Percentiles rank a stretch among this genome's conserved stretches.
Conservation (phyloP, 2,113 vertebrate genomes). For the Pipa parva region DNA sequence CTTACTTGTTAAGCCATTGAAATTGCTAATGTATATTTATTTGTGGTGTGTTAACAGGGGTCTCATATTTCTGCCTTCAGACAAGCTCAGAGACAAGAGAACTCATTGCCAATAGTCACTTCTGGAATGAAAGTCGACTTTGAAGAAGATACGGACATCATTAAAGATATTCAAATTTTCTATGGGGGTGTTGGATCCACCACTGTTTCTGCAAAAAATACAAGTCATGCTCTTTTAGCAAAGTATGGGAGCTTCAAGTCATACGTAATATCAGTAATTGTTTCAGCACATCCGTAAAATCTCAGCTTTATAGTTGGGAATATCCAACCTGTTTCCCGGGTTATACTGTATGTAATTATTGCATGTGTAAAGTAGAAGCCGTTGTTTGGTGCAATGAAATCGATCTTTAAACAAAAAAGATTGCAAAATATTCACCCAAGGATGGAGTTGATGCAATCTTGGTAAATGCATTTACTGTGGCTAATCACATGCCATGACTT, state of each 20-base stretch:
- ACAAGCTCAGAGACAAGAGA: conserved; percentile 76
- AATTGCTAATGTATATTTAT: neutral
- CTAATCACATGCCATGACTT: too few species aligned
- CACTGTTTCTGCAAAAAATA: conserved; percentile 57
- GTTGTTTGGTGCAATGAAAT: too few species aligned
- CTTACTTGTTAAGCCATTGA: too few species aligned
- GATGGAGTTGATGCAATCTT: too few species aligned
- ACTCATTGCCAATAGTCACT: conserved; percentile 69
- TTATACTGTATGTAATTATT: too few species aligned
- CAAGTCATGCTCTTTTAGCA: conserved; percentile 59
- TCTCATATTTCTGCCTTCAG: conserved; percentile 78
- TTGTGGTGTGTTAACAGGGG: conserved; percentile 63
- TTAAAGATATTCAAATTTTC: conserved; percentile 72
- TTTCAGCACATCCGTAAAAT: too few species aligned
- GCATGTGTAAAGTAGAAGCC: too few species aligned
- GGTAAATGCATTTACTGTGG: too few species aligned
- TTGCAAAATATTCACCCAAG: too few species aligned
- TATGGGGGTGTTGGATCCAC: conserved; percentile 70
- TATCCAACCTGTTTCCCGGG: too few species aligned
- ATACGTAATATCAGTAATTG: neutral
- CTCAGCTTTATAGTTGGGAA: too few species aligned
- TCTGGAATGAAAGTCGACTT: conserved; percentile 79
- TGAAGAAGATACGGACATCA: conserved; percentile 59
- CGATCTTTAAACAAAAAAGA: too few species aligned
- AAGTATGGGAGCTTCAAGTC: conserved; percentile 53